phyloP scores from a whole-genome alignment of 2,113 vertebrate genomes.

The Cromileptes altivelis region DNA sequence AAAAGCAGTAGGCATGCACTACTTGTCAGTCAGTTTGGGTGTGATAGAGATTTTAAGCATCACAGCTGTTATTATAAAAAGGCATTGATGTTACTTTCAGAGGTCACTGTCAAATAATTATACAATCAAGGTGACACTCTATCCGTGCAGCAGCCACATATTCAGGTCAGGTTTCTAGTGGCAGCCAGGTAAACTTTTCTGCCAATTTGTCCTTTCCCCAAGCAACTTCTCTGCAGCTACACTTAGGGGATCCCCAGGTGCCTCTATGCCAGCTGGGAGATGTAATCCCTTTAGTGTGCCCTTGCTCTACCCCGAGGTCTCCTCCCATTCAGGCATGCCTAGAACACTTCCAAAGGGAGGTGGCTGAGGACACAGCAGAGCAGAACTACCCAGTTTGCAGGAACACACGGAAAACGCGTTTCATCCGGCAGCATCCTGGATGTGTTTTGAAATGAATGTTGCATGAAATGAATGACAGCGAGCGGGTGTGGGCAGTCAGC shows the following conservation, averaged over 20 bases:
- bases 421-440: conserved; percentile 18
- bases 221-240: conserved; percentile 28
- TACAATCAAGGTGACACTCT: not conserved
- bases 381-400: conserved; percentile 32
- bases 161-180: conserved; percentile 5
- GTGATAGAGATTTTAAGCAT: not conserved
- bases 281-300: conserved; percentile 50
- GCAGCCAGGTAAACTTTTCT: conserved; percentile 10
- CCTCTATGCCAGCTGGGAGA: conserved; percentile 29
- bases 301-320: conserved; percentile 38
- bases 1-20: no score
- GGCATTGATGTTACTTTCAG: no score
- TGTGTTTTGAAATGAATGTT: conserved; percentile 39
- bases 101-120: not conserved
- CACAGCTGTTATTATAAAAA: not conserved
- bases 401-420: conserved; percentile 5
- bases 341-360: conserved; percentile 30
- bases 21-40: not conserved
- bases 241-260: conserved; percentile 37
- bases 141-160: conserved; percentile 2
- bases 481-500: conserved; percentile 37
- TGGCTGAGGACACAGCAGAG: conserved; percentile 7
- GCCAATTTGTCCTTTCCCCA: conserved; percentile 25
- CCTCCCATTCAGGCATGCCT: conserved; percentile 32
- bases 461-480: conserved; percentile 47